Evolutionary conservation across 2,888 invertebrate species (phyloP), one percentile per base, ranked within the genome.

Genomic region (Ormyrus rosae): DNA sequence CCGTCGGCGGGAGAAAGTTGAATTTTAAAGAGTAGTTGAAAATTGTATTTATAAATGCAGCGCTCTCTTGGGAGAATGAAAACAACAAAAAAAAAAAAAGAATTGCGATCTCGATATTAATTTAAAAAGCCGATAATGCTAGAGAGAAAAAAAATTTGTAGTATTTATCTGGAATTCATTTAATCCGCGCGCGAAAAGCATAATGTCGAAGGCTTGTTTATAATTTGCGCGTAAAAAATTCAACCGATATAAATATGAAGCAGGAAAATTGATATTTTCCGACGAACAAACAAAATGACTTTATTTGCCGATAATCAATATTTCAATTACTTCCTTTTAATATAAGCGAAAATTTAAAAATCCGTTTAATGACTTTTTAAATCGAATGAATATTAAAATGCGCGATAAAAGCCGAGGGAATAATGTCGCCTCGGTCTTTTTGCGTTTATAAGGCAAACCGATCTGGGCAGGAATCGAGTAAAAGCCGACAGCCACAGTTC

Each of bases 201-300:
- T 64, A 50, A 64, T 48, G 5, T 64, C 50, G 7, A 50, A 64
- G 11, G 48, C 50, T 50, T 48, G 64, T 50, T 13, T 19, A 46
- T 5, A 19, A 34, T 34, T 34, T 4, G 34, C 34, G 34, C 34
- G 34, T 34, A 34, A 34, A 51, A 67, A 67, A 67, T 11, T 19
- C 9, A 67, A 51, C 48, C n/a, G 51, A 58, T 67, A 51, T 34
- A 75, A 51, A 74, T 13, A 48, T 13, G 34, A 34, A 34, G 34
- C 34, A 34, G 3, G 45, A 8, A 10, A 65, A 74, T 64, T 74
- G 19, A 58, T 56, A 74, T 86, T 87, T 84, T 34, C 34, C 81
- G 85, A 84, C 77, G 82, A 87, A 87, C 86, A 86, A 84, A 81
- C 86, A 83, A 83, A 83, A 75, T 75, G 60, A 82, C 73, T 81